Conservation (phyloP, 53 echinoderm and acorn worm species). For the Echinometra lucunter region DNA sequence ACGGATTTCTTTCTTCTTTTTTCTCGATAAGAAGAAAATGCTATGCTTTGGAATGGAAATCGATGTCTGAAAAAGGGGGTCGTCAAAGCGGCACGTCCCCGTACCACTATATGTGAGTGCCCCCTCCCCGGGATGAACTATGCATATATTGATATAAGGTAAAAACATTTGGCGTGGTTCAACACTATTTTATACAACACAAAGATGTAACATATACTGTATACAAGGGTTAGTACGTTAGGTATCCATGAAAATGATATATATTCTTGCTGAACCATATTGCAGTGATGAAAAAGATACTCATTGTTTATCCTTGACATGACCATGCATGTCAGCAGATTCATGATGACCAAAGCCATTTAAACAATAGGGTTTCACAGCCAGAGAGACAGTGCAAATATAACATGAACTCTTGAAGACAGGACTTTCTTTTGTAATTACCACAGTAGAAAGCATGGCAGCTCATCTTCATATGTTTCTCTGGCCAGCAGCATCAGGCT, state of each 20-base stretch:
- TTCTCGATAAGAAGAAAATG: too few species aligned
- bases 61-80: too few species aligned
- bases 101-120: too few species aligned
- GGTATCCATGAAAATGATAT: background rate
- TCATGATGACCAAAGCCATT: background rate
- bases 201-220: background rate
- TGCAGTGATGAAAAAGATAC: background rate
- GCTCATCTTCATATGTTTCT: background rate
- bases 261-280: background rate
- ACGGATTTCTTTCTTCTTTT: too few species aligned
- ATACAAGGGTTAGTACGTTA: background rate
- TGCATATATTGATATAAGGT: background rate
- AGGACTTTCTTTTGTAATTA: constrained; percentile 24
- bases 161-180: background rate
- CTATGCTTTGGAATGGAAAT: too few species aligned
- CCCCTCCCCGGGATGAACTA: background rate
- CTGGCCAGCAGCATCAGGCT: constrained; percentile 26
- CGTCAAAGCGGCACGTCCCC: too few species aligned
- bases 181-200: background rate
- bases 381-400: background rate
- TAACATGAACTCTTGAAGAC: background rate
- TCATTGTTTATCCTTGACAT: background rate
- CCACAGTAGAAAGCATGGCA: background rate
- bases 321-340: background rate
- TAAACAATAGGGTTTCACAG: background rate